A percentile compares a stretch with the other conserved stretches of the same genome.
phyloP scores from a whole-genome alignment of 2,888 invertebrate genomes.

The Phaedon cochleariae region DNA sequence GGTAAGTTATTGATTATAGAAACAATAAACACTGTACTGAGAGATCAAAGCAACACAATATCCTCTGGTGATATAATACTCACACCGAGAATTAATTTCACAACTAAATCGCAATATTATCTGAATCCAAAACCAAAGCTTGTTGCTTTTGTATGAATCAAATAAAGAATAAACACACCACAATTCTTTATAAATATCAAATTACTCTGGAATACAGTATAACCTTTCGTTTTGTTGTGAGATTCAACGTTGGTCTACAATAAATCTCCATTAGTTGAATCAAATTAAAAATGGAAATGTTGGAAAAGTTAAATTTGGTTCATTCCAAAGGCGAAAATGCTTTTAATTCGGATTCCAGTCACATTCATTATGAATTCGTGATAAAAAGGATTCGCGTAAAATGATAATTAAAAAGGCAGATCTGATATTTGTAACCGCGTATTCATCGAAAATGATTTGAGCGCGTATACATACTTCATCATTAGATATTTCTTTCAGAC shows the following conservation, averaged over 20 bases:
- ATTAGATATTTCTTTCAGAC: no score
- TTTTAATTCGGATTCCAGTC: not conserved
- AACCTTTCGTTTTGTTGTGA: constrained; percentile 5
- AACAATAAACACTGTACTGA: no score
- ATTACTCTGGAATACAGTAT: constrained; percentile 5
- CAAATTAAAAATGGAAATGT: constrained; percentile 16
- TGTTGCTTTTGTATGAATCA: not conserved
- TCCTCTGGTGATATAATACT: not conserved
- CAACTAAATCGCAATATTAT: not conserved
- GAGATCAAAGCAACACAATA: no score
- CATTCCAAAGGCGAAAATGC: not conserved
- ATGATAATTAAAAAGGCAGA: no score
- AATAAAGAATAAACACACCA: constrained; percentile 10
- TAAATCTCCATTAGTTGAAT: constrained; percentile 7
- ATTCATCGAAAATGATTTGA: no score
- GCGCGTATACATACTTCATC: no score
- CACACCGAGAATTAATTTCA: not conserved
- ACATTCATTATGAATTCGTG: not conserved
- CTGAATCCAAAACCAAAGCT: not conserved
- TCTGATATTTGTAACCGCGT: no score
- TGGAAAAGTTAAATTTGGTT: not conserved
- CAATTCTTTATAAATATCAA: constrained; percentile 9
- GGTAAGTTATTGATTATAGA: no score
- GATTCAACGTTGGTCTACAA: not conserved
- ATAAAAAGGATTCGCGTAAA: no score